Conservation (phyloP, 2,888 invertebrate genomes). For the Chymomyza amoena region DNA sequence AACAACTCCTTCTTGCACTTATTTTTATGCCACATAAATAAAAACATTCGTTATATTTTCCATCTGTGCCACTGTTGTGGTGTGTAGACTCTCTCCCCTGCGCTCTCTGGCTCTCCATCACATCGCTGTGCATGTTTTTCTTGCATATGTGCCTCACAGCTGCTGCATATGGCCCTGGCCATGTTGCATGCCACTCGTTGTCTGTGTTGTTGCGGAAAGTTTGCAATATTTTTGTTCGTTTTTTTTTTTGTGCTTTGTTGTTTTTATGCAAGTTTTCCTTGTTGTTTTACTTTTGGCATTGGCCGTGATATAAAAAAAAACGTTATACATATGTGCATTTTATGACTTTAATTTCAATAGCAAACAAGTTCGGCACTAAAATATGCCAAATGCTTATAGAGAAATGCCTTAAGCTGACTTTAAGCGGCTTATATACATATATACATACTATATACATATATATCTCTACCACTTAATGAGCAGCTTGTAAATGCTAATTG, state of each 20-base stretch:
- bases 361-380: background rate
- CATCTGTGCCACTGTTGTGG: no score
- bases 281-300: constrained; percentile 9
- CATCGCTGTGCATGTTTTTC: background rate
- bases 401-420: background rate
- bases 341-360: constrained; percentile 8
- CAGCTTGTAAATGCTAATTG: background rate
- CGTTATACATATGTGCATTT: background rate
- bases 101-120: no score
- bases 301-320: background rate
- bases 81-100: background rate
- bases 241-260: background rate
- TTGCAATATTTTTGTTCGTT: background rate
- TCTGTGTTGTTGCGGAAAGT: background rate
- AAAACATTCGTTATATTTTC: no score
- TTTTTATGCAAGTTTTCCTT: background rate
- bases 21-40: no score
- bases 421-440: background rate
- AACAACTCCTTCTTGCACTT: no score
- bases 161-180: background rate
- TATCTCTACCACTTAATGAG: background rate
- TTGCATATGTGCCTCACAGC: background rate
- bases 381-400: background rate
- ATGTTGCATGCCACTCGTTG: background rate
- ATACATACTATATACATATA: background rate